Percentiles rank a stretch among this genome's conserved stretches.
Evolutionary conservation across 2,797 vertebrate species (phyloP).

Genomic region (Anguilla anguilla): DNA sequence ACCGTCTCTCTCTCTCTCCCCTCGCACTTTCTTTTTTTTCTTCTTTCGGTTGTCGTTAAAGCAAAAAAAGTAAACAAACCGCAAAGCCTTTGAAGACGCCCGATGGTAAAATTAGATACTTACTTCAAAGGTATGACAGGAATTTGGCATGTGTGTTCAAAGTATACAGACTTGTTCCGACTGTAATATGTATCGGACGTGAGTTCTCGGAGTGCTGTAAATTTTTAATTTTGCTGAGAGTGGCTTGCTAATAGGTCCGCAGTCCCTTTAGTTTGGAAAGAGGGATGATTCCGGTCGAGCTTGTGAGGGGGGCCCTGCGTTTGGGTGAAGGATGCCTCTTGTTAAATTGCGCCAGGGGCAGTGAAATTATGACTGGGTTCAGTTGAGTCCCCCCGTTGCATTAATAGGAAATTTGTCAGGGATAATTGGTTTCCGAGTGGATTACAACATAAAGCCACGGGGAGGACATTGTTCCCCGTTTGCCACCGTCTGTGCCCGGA

Average conservation of each 20-base stretch:
- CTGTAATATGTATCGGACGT: neutral
- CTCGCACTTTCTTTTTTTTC: neutral
- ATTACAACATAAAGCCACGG: conserved; percentile 71
- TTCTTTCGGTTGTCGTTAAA: conserved; percentile 15
- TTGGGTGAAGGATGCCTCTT: conserved; percentile 53
- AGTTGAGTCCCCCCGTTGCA: conserved; percentile 51
- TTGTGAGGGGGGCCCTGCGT: conserved; percentile 9
- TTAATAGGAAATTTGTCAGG: conserved; percentile 71
- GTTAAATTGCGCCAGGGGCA: conserved; percentile 53
- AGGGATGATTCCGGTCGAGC: neutral
- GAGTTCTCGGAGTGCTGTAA: neutral
- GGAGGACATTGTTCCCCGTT: conserved; percentile 62
- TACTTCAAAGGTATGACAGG: conserved; percentile 25
- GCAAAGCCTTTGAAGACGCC: conserved; percentile 44
- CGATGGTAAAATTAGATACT: conserved; percentile 27
- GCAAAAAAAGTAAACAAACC: conserved; percentile 20
- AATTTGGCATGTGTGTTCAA: neutral
- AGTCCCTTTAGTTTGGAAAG: neutral
- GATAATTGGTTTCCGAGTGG: conserved; percentile 71
- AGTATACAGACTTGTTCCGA: neutral
- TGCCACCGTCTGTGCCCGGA: conserved; percentile 67
- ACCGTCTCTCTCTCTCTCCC: conserved; percentile 25
- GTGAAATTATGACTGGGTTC: conserved; percentile 50
- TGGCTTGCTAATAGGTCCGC: neutral
- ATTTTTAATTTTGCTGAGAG: neutral